phyloP scores from a whole-genome alignment of 2,113 vertebrate genomes.

The Menura novaehollandiae region DNA sequence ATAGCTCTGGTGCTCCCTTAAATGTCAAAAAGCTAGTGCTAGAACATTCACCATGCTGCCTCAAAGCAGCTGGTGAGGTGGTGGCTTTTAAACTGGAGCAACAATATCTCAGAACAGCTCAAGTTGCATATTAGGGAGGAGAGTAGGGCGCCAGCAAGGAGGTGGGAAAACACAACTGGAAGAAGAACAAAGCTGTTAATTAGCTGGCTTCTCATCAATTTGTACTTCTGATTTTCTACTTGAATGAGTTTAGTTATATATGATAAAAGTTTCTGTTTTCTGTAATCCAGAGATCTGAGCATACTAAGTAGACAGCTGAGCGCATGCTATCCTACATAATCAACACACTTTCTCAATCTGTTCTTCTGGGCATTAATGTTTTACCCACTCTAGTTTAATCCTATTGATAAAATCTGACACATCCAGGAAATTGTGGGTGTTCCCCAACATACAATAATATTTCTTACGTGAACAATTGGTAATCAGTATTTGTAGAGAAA shows the following conservation, averaged over 20 bases:
- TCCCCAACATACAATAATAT: background rate
- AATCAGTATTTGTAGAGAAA: background rate
- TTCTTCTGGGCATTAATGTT: background rate
- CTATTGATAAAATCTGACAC: background rate
- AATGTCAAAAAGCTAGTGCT: background rate
- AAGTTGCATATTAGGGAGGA: background rate
- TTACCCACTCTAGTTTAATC: background rate
- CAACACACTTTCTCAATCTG: background rate
- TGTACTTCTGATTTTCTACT: background rate
- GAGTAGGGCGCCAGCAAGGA: background rate
- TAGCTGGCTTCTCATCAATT: background rate
- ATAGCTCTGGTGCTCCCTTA: background rate
- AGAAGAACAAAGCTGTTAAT: background rate
- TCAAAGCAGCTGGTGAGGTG: background rate
- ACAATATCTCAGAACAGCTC: background rate
- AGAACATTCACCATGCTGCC: background rate
- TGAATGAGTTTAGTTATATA: background rate
- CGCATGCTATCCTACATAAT: background rate
- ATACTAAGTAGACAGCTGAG: background rate
- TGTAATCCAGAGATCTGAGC: background rate
- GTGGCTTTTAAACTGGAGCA: background rate
- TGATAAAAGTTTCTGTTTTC: background rate
- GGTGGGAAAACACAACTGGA: background rate
- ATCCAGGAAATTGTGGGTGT: background rate
- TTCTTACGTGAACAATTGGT: fast-evolving